A percentile compares a stretch with the other conserved stretches of the same genome.
These are phyloP conservation scores for Xestobium rufovillosum DNA, from an alignment of 2,888 invertebrate genomes.

Conservation along the genomic window DNA sequence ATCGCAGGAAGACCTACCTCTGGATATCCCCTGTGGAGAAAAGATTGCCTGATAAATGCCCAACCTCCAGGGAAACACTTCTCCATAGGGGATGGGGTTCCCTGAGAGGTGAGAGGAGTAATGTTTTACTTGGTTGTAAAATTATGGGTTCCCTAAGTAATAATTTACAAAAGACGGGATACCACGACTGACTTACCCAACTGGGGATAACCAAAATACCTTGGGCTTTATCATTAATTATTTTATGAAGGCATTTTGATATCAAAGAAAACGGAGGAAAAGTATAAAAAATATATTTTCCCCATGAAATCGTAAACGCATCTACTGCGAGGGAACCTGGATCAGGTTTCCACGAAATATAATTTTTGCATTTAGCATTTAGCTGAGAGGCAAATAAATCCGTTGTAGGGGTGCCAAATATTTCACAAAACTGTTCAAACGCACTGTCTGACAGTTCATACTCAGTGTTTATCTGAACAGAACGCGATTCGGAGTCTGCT, in stretches of 20 bases:
- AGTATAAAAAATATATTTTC: slow-evolving; percentile 24
- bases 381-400: slow-evolving; percentile 15
- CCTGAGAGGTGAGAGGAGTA: slow-evolving; percentile 22
- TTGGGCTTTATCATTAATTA: slow-evolving; percentile 25
- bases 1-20: neutral
- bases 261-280: slow-evolving; percentile 30
- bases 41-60: slow-evolving; percentile 18
- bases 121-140: slow-evolving; percentile 16
- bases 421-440: slow-evolving; percentile 8
- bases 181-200: slow-evolving; percentile 29
- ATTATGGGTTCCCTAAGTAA: slow-evolving; percentile 13
- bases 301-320: slow-evolving; percentile 26
- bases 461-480: slow-evolving; percentile 11
- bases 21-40: neutral
- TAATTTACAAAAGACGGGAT: slow-evolving; percentile 21
- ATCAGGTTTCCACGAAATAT: slow-evolving; percentile 16
- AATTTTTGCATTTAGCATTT: slow-evolving; percentile 1
- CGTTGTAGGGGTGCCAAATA: slow-evolving; percentile 10
- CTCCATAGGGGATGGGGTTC: slow-evolving; percentile 15
- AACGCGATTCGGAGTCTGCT: slow-evolving; percentile 24
- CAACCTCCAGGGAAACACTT: slow-evolving; percentile 23
- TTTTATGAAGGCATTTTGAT: slow-evolving; percentile 26
- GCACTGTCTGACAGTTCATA: slow-evolving; percentile 4
- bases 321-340: slow-evolving; percentile 22
- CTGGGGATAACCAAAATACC: slow-evolving; percentile 28